Evolutionary conservation across 1,140 invertebrate species (phyloP).

Genomic region (Drosophila baimaii): DNA sequence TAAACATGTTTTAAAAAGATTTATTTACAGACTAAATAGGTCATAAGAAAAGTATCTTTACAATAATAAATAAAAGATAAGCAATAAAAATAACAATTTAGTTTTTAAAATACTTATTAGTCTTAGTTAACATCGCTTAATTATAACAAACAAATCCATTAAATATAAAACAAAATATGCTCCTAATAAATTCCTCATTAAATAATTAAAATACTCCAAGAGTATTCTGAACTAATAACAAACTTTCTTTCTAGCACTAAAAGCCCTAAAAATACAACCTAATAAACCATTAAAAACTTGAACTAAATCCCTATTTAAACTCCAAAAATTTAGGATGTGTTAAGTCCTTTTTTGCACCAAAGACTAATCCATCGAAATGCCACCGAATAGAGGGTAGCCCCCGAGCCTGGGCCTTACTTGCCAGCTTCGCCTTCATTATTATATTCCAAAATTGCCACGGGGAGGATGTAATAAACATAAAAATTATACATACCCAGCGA

Average conservation of each 20-base stretch:
- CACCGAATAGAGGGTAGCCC: constrained; percentile 9
- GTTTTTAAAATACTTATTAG: too few relatives aligned
- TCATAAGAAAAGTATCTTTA: too few relatives aligned
- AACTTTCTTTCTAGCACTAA: neutral
- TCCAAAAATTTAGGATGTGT: neutral
- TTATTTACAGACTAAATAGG: too few relatives aligned
- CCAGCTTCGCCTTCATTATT: neutral
- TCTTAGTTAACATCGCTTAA: too few relatives aligned
- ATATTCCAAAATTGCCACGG: constrained; percentile 30
- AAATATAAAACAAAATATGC: too few relatives aligned
- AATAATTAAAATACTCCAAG: neutral
- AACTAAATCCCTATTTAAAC: neutral
- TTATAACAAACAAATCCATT: neutral
- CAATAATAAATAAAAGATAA: too few relatives aligned
- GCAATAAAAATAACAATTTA: too few relatives aligned
- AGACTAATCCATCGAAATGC: constrained; percentile 21
- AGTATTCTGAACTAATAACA: neutral
- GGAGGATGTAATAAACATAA: constrained; percentile 60
- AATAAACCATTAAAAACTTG: constrained; percentile 1
- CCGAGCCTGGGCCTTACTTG: neutral
- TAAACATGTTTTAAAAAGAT: too few relatives aligned
- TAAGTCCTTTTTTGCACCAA: neutral
- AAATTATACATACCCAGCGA: constrained; percentile 58
- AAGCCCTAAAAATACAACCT: neutral
- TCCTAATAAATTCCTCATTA: too few relatives aligned